Conservation (phyloP, 2,888 invertebrate genomes). For the Osedax fenrisi region DNA sequence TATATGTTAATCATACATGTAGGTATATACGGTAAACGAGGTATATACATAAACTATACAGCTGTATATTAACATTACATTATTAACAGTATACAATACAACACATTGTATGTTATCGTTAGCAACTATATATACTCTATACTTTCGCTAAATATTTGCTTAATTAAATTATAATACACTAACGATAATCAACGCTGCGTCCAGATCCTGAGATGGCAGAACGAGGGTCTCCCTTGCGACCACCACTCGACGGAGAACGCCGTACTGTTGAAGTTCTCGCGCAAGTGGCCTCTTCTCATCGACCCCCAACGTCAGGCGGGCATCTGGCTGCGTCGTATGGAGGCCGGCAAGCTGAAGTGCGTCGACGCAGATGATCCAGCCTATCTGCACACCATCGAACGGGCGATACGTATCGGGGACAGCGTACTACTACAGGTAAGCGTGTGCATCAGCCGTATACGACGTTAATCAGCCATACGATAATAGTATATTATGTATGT, state of each 20-base stretch:
- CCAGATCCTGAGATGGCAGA: constrained; percentile 49
- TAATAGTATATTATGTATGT: too few species aligned
- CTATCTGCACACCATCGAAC: constrained; percentile 47
- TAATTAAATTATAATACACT: too few species aligned
- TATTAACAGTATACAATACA: too few species aligned
- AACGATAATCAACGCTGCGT: too few species aligned
- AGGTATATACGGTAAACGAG: too few species aligned
- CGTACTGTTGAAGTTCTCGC: constrained; percentile 45
- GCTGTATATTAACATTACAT: too few species aligned
- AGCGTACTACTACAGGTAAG: constrained; percentile 45
- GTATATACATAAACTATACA: too few species aligned
- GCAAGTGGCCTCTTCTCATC: constrained; percentile 49
- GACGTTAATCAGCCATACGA: not conserved
- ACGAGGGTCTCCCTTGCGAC: constrained; percentile 47
- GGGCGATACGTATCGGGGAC: constrained; percentile 48
- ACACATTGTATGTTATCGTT: too few species aligned
- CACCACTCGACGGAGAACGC: constrained; percentile 49
- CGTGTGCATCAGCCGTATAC: not conserved
- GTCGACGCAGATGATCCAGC: constrained; percentile 44
- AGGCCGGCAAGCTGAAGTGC: constrained; percentile 42
- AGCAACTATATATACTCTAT: too few species aligned
- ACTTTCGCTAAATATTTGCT: too few species aligned
- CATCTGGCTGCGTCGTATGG: constrained; percentile 47
- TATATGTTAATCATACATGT: too few species aligned
- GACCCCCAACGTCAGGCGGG: constrained; percentile 49